Base-by-base conservation (phyloP, 2,888 invertebrate species). In the Eudemis profundana region DNA sequence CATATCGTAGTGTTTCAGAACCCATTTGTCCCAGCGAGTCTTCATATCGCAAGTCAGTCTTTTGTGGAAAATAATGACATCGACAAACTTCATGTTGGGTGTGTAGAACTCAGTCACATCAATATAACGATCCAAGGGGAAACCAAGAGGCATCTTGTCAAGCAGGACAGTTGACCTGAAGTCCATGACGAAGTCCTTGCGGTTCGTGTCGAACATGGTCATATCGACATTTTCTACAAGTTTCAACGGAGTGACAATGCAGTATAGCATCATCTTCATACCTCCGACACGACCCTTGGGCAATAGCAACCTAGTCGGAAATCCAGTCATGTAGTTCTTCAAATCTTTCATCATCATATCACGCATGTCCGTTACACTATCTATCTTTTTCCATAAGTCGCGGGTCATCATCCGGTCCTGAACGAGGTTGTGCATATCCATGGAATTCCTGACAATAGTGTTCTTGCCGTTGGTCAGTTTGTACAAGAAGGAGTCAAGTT, bases 281-380 rank as follows among this genome's bases (percentile, higher is more conserved):
- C 97, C 97, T 66, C 94, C 94, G 57, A 87, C 85, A 70, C 84
- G 93, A 78, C 97, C 97, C 75, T 91, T 95, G 44, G 97, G 96
- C 59, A 97, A 86, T 42, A 96, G 80, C 46, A 96, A 89, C 73
- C 96, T 94, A 23, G 94, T 92, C 2, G 96, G 96, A 93, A 95
- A 95, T 56, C 95, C 95, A 68, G 94, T 95, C 76, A 95, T 89
- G 71, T 89, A 84, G 76, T 91, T 90, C 59, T 78, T 89, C 50
- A 90, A 71, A 66, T 89, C 89, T 70, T 86, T 89, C 0, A 73
- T 33, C 1, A 85, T 70, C 12, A 89, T 51, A 51, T 90, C 88
- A 38, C 79, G 83, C 51, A 87, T 76, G 69, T 86, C 89, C 14
- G 81, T 83, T 50, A 94, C 93, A n/a, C 90, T 79, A 70, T 94